Evolutionary conservation across 2,797 vertebrate genomes (phyloP), one percentile per base, ranked within the genome.

Genomic region (Sebastiscus albofasciatus): DNA sequence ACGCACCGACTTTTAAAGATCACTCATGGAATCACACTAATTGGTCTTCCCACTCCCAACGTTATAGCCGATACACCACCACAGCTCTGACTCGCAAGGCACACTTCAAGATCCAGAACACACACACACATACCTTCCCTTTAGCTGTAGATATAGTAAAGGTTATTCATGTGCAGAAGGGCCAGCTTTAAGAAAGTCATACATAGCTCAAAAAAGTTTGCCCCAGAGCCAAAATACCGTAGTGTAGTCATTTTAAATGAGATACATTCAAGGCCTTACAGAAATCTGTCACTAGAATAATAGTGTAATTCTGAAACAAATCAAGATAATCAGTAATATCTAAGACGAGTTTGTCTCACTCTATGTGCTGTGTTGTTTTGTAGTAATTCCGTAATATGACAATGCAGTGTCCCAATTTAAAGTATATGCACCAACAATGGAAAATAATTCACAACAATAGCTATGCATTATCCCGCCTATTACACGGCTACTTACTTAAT

Each of bases 11-110:
- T 22, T 13, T 67, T 62, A 46, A 75, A 77, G 67, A 82, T 83
- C 34, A 42, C n/a, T 74, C 34, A 71, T 58, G 58, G 13, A 64
- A 55, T 20, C 60, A 76, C 72, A 62, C 18, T 34, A 73, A 84
- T 62, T 80, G 62, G 46, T 31, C 59, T 34, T 80, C 24, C 46
- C 34, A 62, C 2, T 75, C 3, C 8, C 49, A 42, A 67, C 1
- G 24, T 24, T 20, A 59, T 14, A 61, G 67, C 13, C 2, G 22
- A 60, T 72, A 84, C 18, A 39, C 9, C 14, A 36, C 9, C 42
- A 31, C 20, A 55, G 72, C 58, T 66, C 24, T 60, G 18, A 70
- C 24, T 46, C 2, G 0, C 10, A 52, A 26, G 8, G 26, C 64
- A 33, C 22, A 36, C 20, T 39, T 39, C 26, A 49, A 34, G 16